Conservation (phyloP, 2,888 invertebrate genomes). For the Pseudococcus jackbeardsleyi region DNA sequence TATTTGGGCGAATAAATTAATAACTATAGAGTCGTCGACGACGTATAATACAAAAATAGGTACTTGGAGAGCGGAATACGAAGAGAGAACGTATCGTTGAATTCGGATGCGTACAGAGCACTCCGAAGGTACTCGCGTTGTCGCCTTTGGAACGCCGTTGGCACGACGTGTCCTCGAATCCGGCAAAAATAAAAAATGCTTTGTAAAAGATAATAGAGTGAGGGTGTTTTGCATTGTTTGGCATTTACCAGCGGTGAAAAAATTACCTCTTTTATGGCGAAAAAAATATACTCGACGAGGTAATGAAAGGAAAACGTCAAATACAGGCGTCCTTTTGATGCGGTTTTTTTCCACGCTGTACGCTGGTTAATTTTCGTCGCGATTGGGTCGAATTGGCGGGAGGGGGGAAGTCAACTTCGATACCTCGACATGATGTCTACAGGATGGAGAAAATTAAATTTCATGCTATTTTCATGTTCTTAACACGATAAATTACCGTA, state of each 20-base stretch:
- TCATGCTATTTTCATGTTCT: too few relatives aligned
- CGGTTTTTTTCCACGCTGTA: not conserved
- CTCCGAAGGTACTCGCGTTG: not conserved
- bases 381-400: not conserved
- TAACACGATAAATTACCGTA: too few relatives aligned
- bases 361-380: not conserved
- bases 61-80: not conserved
- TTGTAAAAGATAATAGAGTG: slow-evolving; percentile 44
- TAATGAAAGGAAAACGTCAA: slow-evolving; percentile 44
- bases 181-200: not conserved
- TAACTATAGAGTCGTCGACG: not conserved
- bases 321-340: slow-evolving; percentile 38
- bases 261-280: slow-evolving; percentile 33
- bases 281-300: slow-evolving; percentile 1
- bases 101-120: not conserved
- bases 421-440: too few relatives aligned
- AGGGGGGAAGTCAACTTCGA: not conserved
- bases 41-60: not conserved
- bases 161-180: not conserved
- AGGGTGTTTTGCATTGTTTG: slow-evolving; percentile 37
- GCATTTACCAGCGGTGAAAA: slow-evolving; percentile 22
- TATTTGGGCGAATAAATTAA: slow-evolving; percentile 52
- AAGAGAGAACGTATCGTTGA: not conserved
- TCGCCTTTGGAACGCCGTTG: not conserved
- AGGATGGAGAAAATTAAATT: too few relatives aligned